Evolutionary conservation across 2,113 vertebrate genomes (phyloP), one percentile per base, ranked within the genome.

Genomic region (Nothocercus nigrocapillus): DNA sequence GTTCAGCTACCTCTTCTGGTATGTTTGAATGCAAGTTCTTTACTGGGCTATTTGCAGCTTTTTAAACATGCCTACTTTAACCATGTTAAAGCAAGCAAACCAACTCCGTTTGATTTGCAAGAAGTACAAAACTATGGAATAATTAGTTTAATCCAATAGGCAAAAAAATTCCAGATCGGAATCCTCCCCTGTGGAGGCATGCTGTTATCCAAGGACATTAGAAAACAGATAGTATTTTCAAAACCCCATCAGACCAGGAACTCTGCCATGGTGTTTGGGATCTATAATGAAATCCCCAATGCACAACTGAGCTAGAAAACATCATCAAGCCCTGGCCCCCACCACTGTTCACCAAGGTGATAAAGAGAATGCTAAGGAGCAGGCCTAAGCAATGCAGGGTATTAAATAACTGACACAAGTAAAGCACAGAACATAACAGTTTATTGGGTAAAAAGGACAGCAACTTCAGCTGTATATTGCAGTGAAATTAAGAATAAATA

Each of bases 401-500:
- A 28, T 42, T 49, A 90, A 83, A 45, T 54, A 88, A 92, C 8
- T 1, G 1, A 75, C 45, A 85, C 36, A n/a, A 3, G 2, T 3
- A 30, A 42, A 89, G 73, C 95, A 91, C 83, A 85, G 97, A 96
- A 97, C 94, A 36, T 82, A 97, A 97, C 70, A 80, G 97, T 97
- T 99, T 98, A 98, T 97, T 99, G 97, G 89, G 90, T 97, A 97
- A 96, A 98, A 98, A 98, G 69, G 82, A 93, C 77, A 87, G 94
- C 88, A 97, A 97, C 95, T 78, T 85, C 94, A 82, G 87, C 94
- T 89, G 81, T 93, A 96, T 89, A 88, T 34, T 91, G 98, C 96
- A 98, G 98, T 98, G 98, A 97, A 97, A 97, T 97, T 85, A 97
- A 97, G 98, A 98, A 98, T 97, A 98, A 98, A 98, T 98, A 99